phyloP scores from a whole-genome alignment of 2,113 vertebrate genomes.

The Naja naja region DNA sequence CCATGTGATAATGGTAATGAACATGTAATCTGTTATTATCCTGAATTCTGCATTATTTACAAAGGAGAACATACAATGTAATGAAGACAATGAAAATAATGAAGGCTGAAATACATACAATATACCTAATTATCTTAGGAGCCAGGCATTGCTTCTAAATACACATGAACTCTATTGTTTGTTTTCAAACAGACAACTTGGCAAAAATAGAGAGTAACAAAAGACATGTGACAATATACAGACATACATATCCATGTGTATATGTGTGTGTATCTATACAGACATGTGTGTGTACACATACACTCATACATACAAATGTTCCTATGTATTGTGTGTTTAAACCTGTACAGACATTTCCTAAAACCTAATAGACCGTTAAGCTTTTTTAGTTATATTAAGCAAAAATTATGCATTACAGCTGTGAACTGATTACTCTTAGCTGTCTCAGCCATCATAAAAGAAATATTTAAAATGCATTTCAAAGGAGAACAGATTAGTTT shows the following conservation, averaged over 20 bases:
- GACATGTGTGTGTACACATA: not conserved
- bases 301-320: not conserved
- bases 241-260: not conserved
- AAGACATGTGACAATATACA: not conserved
- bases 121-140: not conserved
- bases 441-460: slow-evolving; percentile 30
- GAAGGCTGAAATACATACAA: not conserved
- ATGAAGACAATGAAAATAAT: not conserved
- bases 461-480: slow-evolving; percentile 21
- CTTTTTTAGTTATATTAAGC: not conserved
- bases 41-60: not conserved
- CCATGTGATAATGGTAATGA: not conserved
- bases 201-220: not conserved
- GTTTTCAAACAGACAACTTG: not conserved
- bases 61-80: not conserved
- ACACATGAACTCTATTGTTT: not conserved
- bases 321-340: not conserved
- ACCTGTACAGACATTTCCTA: not conserved
- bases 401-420: slow-evolving; percentile 10
- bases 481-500: slow-evolving; percentile 27
- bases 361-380: not conserved
- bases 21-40: not conserved
- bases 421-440: slow-evolving; percentile 32
- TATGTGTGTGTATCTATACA: not conserved
- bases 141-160: not conserved